Conservation (phyloP, 2,888 invertebrate genomes). For the Gandaritis pyraliata region DNA sequence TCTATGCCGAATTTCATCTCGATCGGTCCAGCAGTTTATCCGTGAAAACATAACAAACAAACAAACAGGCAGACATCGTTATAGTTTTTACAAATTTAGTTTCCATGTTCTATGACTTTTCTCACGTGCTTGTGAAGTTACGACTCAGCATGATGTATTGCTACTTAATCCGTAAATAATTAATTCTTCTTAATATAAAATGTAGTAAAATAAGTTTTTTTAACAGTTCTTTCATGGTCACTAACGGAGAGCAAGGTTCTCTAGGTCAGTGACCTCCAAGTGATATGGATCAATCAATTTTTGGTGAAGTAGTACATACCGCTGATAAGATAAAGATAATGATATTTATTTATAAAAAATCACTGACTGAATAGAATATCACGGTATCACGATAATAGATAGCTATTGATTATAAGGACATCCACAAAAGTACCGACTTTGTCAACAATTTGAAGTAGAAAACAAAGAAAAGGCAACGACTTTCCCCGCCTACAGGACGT, state of each 20-base stretch:
- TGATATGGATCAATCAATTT: conserved; percentile 3
- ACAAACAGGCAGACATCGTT: not conserved
- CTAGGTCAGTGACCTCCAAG: conserved; percentile 1
- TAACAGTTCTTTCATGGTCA: conserved; percentile 7
- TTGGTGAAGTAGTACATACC: not conserved
- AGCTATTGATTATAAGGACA: too few relatives aligned
- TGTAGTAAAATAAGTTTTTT: conserved; percentile 1
- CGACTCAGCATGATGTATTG: conserved; percentile 48
- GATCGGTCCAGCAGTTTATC: too few relatives aligned
- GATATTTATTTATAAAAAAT: too few relatives aligned
- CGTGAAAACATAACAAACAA: not conserved
- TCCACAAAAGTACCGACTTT: not conserved
- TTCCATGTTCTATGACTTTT: conserved; percentile 49
- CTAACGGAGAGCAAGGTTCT: not conserved
- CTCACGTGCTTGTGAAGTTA: conserved; percentile 44
- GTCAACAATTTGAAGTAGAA: conserved; percentile 15
- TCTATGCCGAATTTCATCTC: too few relatives aligned
- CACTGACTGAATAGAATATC: too few relatives aligned
- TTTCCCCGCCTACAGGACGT: conserved; percentile 49
- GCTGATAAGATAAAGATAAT: too few relatives aligned
- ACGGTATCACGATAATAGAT: too few relatives aligned
- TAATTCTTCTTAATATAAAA: conserved; percentile 27
- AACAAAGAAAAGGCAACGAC: conserved; percentile 34
- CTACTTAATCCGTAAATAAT: conserved; percentile 44
- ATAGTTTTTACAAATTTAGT: not conserved